Base-by-base conservation (phyloP, 2,888 invertebrate genomes). In the Mechanitis messenoides region DNA sequence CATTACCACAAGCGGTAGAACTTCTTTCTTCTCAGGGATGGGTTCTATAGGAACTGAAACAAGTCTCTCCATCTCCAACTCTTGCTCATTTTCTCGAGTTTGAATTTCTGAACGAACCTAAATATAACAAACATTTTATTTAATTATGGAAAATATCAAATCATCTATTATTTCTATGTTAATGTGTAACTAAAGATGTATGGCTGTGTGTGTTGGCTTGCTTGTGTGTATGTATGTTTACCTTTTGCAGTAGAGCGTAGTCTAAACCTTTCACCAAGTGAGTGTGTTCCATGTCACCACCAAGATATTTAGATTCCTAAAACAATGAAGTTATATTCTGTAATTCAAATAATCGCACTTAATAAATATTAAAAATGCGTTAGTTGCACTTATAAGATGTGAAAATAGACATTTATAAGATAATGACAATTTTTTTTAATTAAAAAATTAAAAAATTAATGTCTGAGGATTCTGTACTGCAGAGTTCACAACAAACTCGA, bases 281-380 rank as follows among this genome's bases (percentile, higher is more conserved):
- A 80, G 99, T 99, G 76, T 99, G 99, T 77, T 99, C 98, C 96
- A 99, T 98, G 85, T 99, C 99, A 92, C 99, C 99, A 81, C 99
- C 99, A 91, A 99, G 96, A 88, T 98, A 99, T 88, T 99, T 99
- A 0, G 99, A 99, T 87, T 99, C 99, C 91, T 95, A 78, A 33
- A 84, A 84, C 55, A 46, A 31, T 50, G 1, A 42, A 42, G 9
- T 42, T 3, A 42, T 3, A 9, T 42, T 42, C 3, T 9, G 3
- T 9, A 9, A 42, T 42, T 11, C 7, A 42, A 7, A 9, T 7
- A 42, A 1, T 42, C 2, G 9, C 42, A 42, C 6, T 35, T 35
- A 35, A 35, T 35, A 35, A 5, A 35, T 35, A 35, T 35, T 35
- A 35, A 35, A 6, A 35, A 6, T 35, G 3, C 3, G 6, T 35